Base-by-base conservation (phyloP, 37 sponge, comb jelly and placozoan genomes). In the Dysidea cf. avara region DNA sequence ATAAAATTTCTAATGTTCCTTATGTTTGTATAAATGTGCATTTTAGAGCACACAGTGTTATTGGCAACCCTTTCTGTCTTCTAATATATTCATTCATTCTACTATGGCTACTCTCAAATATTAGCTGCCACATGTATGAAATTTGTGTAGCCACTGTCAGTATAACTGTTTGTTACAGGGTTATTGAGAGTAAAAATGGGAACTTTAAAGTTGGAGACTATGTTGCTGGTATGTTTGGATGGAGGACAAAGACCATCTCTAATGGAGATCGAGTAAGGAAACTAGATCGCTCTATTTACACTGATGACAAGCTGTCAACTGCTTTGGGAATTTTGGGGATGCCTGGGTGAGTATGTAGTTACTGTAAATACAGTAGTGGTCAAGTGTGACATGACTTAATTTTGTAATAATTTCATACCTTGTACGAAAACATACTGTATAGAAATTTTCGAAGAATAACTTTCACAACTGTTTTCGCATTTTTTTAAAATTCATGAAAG, bases 271-370 rank as follows among this genome's bases (percentile, higher is more conserved):
- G n/a, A n/a, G n/a, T n/a, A n/a, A n/a, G n/a, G n/a, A n/a, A n/a
- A n/a, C n/a, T n/a, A n/a, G n/a, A n/a, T n/a, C n/a, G n/a, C n/a
- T n/a, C n/a, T n/a, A n/a, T n/a, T n/a, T n/a, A n/a, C n/a, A n/a
- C n/a, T n/a, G 69, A 29, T 18, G 1, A 30, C 50, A 47, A 37
- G 9, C 47, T 35, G 16, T 90, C 94, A 0, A 80, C 77, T 12
- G 75, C 86, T 48, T 24, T 94, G 9, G 94, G 94, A 35, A 47
- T 83, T 1, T 75, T 94, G n/a, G 94, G 94, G 58, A 94, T 94
- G 94, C 94, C 94, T 17, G 94, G 94, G 94, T 94, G 49, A 82
- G 80, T 11, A 17, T 3, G 21, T 11, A 5, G 21, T 20, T 71
- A 58, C 7, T 20, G n/a, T 20, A 12, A 57, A 58, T 12, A 7